These are phyloP conservation scores for Trachelus stipa DNA, from an alignment of 2,888 invertebrate genomes.

Conservation along the genomic window DNA sequence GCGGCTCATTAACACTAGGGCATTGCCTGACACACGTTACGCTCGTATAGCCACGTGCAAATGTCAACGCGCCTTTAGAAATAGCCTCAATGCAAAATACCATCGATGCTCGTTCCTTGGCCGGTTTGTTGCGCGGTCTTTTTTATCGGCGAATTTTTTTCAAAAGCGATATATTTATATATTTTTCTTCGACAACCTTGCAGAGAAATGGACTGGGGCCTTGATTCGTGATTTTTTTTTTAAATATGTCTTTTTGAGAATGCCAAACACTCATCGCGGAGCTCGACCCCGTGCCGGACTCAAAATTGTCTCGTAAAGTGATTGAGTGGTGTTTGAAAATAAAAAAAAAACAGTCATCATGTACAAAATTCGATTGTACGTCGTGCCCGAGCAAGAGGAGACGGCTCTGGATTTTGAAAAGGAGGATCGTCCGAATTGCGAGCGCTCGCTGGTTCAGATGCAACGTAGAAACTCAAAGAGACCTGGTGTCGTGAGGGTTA, in stretches of 20 bases:
- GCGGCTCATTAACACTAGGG: not conserved
- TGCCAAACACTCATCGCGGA: slow-evolving; percentile 27
- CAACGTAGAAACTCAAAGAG: slow-evolving; percentile 47
- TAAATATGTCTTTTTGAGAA: not conserved
- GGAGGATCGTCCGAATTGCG: slow-evolving; percentile 25
- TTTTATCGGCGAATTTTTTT: not conserved
- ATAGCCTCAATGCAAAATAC: not conserved
- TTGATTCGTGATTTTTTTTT: not conserved
- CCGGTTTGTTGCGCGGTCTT: not conserved
- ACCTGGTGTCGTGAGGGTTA: slow-evolving; percentile 40
- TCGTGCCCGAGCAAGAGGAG: slow-evolving; percentile 50
- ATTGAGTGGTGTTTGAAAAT: not conserved
- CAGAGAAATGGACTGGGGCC: not conserved
- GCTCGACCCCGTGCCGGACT: slow-evolving; percentile 31
- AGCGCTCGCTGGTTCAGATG: slow-evolving; percentile 29
- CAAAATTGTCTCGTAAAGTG: slow-evolving; percentile 1
- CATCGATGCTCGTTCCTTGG: not conserved
- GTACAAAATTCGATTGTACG: slow-evolving; percentile 50
- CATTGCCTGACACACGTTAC: not conserved
- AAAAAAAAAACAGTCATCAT: slow-evolving; percentile 21
- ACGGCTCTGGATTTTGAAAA: slow-evolving; percentile 37
- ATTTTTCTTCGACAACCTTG: not conserved
- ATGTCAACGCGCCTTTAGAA: not conserved
- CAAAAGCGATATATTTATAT: not conserved
- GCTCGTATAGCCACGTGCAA: not conserved